Evolutionary conservation across 2,888 invertebrate genomes (phyloP).

Genomic region (Cheilosia scutellata): DNA sequence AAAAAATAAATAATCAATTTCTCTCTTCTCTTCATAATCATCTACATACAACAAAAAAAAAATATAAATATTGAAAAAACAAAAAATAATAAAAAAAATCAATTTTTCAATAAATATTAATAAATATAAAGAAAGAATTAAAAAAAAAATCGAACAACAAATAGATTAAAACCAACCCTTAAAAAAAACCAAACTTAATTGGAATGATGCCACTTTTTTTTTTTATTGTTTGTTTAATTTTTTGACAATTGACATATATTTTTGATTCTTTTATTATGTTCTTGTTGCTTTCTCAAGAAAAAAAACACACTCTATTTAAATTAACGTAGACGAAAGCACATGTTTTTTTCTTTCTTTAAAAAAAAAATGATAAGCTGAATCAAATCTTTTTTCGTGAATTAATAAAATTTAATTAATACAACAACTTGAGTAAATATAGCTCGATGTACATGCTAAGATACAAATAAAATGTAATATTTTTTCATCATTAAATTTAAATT

Average conservation of each 20-base stretch:
- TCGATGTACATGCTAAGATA: conserved; percentile 48
- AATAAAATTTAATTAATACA: conserved; percentile 26
- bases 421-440: conserved; percentile 13
- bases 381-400: conserved; percentile 32
- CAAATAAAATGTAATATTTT: conserved; percentile 64
- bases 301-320: conserved; percentile 16
- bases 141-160: conserved; percentile 49
- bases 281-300: conserved; percentile 50
- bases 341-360: conserved; percentile 2
- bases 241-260: conserved; percentile 23
- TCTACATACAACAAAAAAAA: conserved; percentile 75
- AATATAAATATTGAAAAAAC: conserved; percentile 31
- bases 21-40: conserved; percentile 75
- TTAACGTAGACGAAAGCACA: conserved; percentile 21
- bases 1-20: conserved; percentile 76
- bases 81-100: conserved; percentile 16
- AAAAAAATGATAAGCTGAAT: conserved; percentile 13
- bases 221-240: conserved; percentile 28
- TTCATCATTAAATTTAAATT: conserved; percentile 57
- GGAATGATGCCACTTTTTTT: conserved; percentile 50
- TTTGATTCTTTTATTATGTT: conserved; percentile 35
- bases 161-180: conserved; percentile 50
- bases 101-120: conserved; percentile 57
- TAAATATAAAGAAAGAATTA: conserved; percentile 54
- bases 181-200: conserved; percentile 44